Evolutionary conservation across 1,140 invertebrate genomes (phyloP).

Genomic region (Battus philenor): DNA sequence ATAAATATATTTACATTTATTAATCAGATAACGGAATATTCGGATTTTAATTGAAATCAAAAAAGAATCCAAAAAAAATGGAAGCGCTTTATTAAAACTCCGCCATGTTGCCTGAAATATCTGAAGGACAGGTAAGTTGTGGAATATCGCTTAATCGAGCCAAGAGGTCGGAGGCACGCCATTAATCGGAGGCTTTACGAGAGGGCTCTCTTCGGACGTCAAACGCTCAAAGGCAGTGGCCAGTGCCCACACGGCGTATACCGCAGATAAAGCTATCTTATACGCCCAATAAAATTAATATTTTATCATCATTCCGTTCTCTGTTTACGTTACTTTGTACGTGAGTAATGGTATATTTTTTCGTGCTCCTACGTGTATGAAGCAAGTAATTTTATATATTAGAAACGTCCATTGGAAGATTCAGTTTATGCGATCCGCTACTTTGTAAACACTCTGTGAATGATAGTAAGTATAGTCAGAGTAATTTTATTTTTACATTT

Average conservation of each 20-base stretch:
- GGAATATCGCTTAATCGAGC: slow-evolving; percentile 62
- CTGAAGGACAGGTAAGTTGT: slow-evolving; percentile 36
- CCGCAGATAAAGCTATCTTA: slow-evolving; percentile 32
- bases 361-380: background rate
- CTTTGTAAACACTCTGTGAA: no score
- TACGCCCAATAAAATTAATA: slow-evolving; percentile 10
- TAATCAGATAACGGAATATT: background rate
- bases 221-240: background rate
- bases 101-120: slow-evolving; percentile 27
- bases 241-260: slow-evolving; percentile 17
- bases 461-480: background rate
- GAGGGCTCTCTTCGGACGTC: slow-evolving; percentile 28
- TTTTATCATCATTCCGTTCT: slow-evolving; percentile 3
- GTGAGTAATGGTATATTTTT: slow-evolving; percentile 12
- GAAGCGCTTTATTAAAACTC: slow-evolving; percentile 7
- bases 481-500: no score
- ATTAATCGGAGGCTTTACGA: slow-evolving; percentile 68
- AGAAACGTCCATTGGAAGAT: background rate
- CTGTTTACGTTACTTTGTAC: slow-evolving; percentile 4
- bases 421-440: no score
- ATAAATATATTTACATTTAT: no score
- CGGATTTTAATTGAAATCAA: slow-evolving; percentile 5
- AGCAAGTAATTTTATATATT: background rate
- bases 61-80: background rate
- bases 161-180: slow-evolving; percentile 43